A percentile compares a stretch with the other conserved stretches of the same genome.
Evolutionary conservation across 1,140 invertebrate genomes (phyloP).

Genomic region (Cylas formicarius): DNA sequence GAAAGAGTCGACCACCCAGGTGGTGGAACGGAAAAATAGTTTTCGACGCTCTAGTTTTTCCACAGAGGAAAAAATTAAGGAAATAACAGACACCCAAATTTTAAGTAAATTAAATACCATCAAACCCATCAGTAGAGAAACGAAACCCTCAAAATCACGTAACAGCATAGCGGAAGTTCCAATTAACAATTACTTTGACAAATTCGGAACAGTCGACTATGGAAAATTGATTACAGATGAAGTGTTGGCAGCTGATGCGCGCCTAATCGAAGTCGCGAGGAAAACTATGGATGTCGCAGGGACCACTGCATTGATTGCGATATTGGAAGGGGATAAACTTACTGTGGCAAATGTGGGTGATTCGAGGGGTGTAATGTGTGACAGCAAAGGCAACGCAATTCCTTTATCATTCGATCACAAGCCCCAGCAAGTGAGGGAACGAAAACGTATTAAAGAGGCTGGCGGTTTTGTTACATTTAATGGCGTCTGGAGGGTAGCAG

Average conservation of each 20-base stretch:
- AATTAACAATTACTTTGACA: conserved; percentile 44
- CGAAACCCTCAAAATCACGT: conserved; percentile 23
- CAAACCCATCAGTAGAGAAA: conserved; percentile 57
- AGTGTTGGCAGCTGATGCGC: conserved; percentile 71
- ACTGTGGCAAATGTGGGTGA: conserved; percentile 95
- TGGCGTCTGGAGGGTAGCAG: conserved; percentile 93
- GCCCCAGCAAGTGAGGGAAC: conserved; percentile 82
- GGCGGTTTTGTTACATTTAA: conserved; percentile 91
- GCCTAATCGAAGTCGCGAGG: conserved; percentile 72
- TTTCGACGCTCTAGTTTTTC: conserved; percentile 58
- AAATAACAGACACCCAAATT: conserved; percentile 61
- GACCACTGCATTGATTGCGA: conserved; percentile 86
- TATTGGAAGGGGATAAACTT: conserved; percentile 72
- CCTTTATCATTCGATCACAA: conserved; percentile 95
- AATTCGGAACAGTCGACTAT: conserved; percentile 68
- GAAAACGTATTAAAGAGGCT: conserved; percentile 81
- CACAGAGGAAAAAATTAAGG: conserved; percentile 49
- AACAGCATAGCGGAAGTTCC: conserved; percentile 33
- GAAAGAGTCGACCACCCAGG: conserved; percentile 35
- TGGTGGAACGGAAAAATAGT: conserved; percentile 53
- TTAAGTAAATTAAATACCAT: conserved; percentile 58
- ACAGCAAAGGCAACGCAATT: conserved; percentile 79
- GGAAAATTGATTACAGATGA: conserved; percentile 76
- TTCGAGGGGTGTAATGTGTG: conserved; percentile 91
- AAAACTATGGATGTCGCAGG: conserved; percentile 80